Evolutionary conservation across 37 sponge, comb jelly and placozoan species (phyloP), one percentile per base, ranked within the genome.

Genomic region (Aphrocallistes beatrix): DNA sequence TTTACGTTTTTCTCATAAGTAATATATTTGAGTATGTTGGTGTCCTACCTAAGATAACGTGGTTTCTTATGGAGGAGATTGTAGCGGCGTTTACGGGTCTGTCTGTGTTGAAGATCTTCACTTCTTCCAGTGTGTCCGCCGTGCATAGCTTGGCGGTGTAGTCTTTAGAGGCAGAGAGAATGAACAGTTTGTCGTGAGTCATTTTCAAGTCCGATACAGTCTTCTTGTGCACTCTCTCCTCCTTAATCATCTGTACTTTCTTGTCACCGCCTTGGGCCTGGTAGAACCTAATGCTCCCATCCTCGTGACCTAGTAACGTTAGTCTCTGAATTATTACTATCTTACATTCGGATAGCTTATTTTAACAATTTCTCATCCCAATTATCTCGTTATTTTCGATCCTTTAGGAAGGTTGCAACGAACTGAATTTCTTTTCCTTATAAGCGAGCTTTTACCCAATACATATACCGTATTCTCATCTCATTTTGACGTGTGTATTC

Each of bases 41-140:
- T 81, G 13, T 13, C 23, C 17, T 81, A 82, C 40, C 83, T 82
- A 40, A 8, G 13, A 82, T 86, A 37, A 98, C 94, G 86, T 98
- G 96, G 47, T 98, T 90, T 49, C 86, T 89, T 0, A 94, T 8
- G 0, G 99, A 93, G 9, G 99, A 95, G 6, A 98, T 91, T 6
- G 99, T 85, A 28, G 96, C 99, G n/a, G 91, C 90, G 82, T 98
- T 98, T 47, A 98, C 96, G 23, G 99, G 99, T 51, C 99, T 84
- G 13, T 95, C 99, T 39, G 99, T 95, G 36, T 87, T 88, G 88
- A 88, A 98, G 0, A 92, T 92, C 85, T 98, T 98, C 83, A 92
- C 38, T 0, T 89, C 23, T 1, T 92, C 86, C 28, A 98, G 90
- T 0, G 84, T 89, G 38, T 95, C 93, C 0, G 94, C 84, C 51